phyloP scores from a whole-genome alignment of 2,797 vertebrate genomes.

The Gallinago nigripennis region DNA sequence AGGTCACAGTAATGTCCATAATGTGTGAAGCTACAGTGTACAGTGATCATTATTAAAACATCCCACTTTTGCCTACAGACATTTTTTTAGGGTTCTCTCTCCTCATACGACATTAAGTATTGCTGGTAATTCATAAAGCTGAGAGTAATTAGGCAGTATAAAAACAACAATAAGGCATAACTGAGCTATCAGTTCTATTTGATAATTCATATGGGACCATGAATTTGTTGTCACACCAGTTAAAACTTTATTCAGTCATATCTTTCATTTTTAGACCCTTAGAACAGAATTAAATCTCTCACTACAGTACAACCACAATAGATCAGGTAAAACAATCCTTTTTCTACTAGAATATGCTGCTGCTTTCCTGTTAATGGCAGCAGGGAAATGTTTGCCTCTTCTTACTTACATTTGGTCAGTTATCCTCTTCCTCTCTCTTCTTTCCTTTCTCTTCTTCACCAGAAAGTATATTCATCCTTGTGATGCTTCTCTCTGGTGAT shows the following conservation, averaged over 20 bases:
- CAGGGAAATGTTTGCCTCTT: neutral
- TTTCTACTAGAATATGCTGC: neutral
- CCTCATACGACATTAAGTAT: neutral
- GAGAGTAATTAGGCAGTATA: neutral
- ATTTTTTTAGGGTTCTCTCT: neutral
- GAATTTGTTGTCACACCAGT: neutral
- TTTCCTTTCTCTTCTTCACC: neutral
- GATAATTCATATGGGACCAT: neutral
- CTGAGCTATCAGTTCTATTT: neutral
- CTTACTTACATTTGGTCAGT: neutral
- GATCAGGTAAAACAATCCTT: neutral
- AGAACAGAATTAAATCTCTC: neutral
- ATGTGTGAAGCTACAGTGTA: neutral
- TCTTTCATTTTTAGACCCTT: neutral
- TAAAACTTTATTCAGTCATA: neutral
- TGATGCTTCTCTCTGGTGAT: neutral
- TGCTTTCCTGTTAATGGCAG: neutral
- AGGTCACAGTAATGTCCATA: neutral
- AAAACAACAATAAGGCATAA: neutral
- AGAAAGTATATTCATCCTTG: neutral
- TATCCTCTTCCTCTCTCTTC: neutral
- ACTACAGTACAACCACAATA: neutral
- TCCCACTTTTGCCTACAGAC: neutral
- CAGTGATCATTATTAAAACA: neutral
- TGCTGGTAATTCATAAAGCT: neutral